These are phyloP conservation scores for Astyanax mexicanus DNA, from an alignment of 2,797 vertebrate species.

Conservation along the genomic window DNA sequence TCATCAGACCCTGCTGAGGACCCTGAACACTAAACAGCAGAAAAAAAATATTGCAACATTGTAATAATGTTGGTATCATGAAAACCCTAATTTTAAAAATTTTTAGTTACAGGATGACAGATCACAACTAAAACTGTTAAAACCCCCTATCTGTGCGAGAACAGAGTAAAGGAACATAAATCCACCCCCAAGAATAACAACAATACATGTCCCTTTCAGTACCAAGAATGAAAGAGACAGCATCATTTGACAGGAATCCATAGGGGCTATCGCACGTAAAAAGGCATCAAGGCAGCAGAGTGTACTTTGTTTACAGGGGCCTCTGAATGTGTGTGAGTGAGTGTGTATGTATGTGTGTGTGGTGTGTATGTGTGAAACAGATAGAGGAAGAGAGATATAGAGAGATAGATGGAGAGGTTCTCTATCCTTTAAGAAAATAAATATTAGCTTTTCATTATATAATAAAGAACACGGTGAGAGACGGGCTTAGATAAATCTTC, in stretches of 20 bases:
- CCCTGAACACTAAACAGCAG: not conserved
- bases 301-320: conserved; percentile 61
- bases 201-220: not conserved
- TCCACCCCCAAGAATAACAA: not conserved
- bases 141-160: not conserved
- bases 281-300: conserved; percentile 65
- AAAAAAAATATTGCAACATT: too few species aligned
- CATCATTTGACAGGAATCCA: conserved; percentile 60
- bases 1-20: not conserved
- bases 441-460: conserved; percentile 2
- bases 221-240: conserved; percentile 25
- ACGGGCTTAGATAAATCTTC: not conserved
- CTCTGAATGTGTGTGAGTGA: conserved; percentile 20
- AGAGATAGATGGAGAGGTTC: conserved; percentile 12
- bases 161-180: not conserved
- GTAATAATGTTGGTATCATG: too few species aligned
- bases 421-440: conserved; percentile 19
- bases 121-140: not conserved
- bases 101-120: too few species aligned
- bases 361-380: conserved; percentile 1
- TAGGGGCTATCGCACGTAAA: conserved; percentile 59
- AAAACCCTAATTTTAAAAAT: too few species aligned
- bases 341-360: too few species aligned
- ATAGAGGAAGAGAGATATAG: conserved; percentile 24
- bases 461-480: not conserved